Evolutionary conservation across 2,797 vertebrate species (phyloP).

Genomic region (Pyrocephalus nanus): DNA sequence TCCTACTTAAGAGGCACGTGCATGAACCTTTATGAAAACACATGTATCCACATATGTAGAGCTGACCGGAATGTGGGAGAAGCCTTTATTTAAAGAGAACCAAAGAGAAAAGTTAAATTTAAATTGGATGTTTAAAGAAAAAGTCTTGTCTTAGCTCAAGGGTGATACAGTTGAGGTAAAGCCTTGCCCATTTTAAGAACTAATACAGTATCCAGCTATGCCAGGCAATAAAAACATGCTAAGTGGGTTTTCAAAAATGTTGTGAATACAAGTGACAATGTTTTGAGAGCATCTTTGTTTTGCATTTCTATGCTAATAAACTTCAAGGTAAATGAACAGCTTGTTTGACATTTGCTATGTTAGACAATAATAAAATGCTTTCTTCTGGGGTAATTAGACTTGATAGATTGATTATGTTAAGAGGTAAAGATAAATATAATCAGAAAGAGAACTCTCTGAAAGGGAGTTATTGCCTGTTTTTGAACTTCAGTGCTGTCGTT

Average conservation of each 20-base stretch:
- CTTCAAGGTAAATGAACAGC: constrained; percentile 59
- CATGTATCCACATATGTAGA: accelerated
- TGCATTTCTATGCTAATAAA: constrained; percentile 67
- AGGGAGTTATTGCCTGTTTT: neutral
- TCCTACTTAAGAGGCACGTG: neutral
- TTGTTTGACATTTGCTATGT: constrained; percentile 60
- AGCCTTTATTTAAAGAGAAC: neutral
- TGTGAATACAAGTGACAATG: constrained; percentile 38
- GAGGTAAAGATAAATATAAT: constrained; percentile 47
- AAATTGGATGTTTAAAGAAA: neutral
- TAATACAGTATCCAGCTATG: neutral
- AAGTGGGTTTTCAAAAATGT: constrained; percentile 42
- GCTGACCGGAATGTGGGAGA: neutral
- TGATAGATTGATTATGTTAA: constrained; percentile 38
- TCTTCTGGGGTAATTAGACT: constrained; percentile 64
- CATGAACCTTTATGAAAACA: neutral
- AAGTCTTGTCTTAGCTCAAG: neutral
- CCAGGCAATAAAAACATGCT: constrained; percentile 7
- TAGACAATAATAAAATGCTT: constrained; percentile 58
- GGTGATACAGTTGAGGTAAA: neutral
- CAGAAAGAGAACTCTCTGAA: neutral
- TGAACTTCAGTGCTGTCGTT: neutral
- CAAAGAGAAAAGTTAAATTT: neutral
- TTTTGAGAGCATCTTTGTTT: constrained; percentile 57
- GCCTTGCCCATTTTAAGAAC: neutral